Evolutionary conservation across 2,797 vertebrate species (phyloP).

Genomic region (Rhinichthys osculus): DNA sequence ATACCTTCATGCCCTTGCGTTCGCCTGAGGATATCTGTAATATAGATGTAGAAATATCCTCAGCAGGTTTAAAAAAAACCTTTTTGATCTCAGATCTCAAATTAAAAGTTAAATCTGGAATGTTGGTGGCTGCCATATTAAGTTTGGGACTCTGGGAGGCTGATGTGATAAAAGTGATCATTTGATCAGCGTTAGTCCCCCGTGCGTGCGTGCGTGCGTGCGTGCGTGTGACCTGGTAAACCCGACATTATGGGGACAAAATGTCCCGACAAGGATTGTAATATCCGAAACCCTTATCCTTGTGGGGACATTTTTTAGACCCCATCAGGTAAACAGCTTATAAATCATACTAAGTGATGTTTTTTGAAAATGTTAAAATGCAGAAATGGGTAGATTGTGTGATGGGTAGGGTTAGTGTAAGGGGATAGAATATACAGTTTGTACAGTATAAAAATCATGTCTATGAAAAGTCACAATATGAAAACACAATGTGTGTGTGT

Average conservation of each 20-base stretch:
- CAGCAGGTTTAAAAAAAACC: constrained; percentile 24
- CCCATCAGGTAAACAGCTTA: too few species aligned
- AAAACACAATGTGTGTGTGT: background rate
- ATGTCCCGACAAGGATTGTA: too few species aligned
- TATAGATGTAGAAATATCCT: constrained; percentile 36
- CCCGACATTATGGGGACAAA: too few species aligned
- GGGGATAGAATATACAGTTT: too few species aligned
- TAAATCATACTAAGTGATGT: too few species aligned
- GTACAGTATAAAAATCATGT: too few species aligned
- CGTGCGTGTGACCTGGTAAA: background rate
- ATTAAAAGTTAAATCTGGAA: constrained; percentile 46
- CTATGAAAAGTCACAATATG: too few species aligned
- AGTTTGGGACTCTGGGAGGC: constrained; percentile 49
- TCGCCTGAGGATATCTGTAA: constrained; percentile 6
- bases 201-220: constrained; percentile 28
- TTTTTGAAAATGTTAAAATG: too few species aligned
- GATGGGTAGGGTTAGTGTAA: too few species aligned
- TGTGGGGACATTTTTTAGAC: too few species aligned
- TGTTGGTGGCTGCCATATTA: constrained; percentile 46
- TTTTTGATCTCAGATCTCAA: constrained; percentile 50
- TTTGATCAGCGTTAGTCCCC: constrained; percentile 34
- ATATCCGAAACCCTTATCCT: too few species aligned
- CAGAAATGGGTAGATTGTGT: too few species aligned
- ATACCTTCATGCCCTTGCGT: constrained; percentile 8
- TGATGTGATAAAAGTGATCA: constrained; percentile 41